phyloP scores from a whole-genome alignment of 2,888 invertebrate species.

The Melipona bicolor region DNA sequence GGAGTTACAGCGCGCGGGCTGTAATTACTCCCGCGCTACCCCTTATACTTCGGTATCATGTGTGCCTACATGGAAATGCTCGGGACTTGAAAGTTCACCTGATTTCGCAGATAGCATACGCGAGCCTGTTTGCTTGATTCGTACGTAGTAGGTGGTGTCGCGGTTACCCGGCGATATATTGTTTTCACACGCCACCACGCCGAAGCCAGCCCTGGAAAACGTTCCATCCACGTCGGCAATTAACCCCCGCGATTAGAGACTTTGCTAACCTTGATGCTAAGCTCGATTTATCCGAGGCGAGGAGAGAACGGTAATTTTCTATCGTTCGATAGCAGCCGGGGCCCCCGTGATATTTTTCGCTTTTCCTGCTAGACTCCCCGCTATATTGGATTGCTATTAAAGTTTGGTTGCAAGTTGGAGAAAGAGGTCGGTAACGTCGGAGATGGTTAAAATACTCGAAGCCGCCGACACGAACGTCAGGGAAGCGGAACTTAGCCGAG shows the following conservation, averaged over 20 bases:
- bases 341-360: conserved; percentile 21
- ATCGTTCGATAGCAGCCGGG: conserved; percentile 26
- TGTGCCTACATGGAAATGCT: conserved; percentile 61
- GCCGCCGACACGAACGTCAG: conserved; percentile 51
- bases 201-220: conserved; percentile 26
- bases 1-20: conserved; percentile 72
- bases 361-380: conserved; percentile 12
- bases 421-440: conserved; percentile 22
- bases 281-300: conserved; percentile 21
- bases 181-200: conserved; percentile 63
- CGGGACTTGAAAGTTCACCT: conserved; percentile 63
- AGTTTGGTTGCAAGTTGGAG: conserved; percentile 39
- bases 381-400: conserved; percentile 47
- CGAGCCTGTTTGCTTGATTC: conserved; percentile 38
- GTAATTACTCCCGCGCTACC: conserved; percentile 72
- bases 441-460: conserved; percentile 48
- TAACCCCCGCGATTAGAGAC: conserved; percentile 47
- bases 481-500: conserved; percentile 55
- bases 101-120: conserved; percentile 62
- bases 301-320: conserved; percentile 22
- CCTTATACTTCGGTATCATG: conserved; percentile 70
- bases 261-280: conserved; percentile 19
- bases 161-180: conserved; percentile 53
- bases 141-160: conserved; percentile 34
- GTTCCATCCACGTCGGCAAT: conserved; percentile 32